Conservation (phyloP, 2,113 vertebrate genomes). For the Haliaeetus leucogaster region DNA sequence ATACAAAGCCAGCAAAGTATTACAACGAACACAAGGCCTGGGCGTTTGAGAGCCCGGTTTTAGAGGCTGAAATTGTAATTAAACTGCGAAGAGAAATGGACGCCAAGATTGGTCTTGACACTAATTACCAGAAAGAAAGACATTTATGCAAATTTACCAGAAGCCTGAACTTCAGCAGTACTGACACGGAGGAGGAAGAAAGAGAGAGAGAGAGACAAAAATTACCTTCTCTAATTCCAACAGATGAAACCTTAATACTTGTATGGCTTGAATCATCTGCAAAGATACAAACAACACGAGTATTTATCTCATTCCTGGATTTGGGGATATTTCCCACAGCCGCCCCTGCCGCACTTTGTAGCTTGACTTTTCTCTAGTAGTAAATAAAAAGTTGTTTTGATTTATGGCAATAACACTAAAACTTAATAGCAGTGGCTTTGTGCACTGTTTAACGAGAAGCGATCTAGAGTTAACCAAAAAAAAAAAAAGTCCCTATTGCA, state of each 20-base stretch:
- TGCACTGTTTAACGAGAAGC: conserved; percentile 48
- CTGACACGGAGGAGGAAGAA: conserved; percentile 40
- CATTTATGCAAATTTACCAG: conserved; percentile 89
- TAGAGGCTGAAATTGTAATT: conserved; percentile 93
- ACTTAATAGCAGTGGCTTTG: conserved; percentile 74
- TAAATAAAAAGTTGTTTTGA: conserved; percentile 78
- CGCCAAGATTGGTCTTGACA: conserved; percentile 93
- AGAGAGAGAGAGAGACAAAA: conserved; percentile 35
- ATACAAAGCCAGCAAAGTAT: conserved; percentile 73
- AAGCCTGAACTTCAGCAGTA: conserved; percentile 75
- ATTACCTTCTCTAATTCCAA: conserved; percentile 99
- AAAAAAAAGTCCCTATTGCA: conserved; percentile 59
- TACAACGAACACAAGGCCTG: conserved; percentile 75
- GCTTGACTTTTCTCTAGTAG: conserved; percentile 40
- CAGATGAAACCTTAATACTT: conserved; percentile 99
- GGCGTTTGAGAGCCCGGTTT: conserved; percentile 81
- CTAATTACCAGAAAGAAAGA: conserved; percentile 96
- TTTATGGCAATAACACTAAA: conserved; percentile 79
- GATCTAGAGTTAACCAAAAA: conserved; percentile 60
- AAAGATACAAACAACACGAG: conserved; percentile 81
- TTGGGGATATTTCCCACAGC: conserved; percentile 52
- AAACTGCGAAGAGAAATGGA: conserved; percentile 91
- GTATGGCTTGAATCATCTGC: conserved; percentile 99
- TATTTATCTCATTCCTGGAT: conserved; percentile 50
- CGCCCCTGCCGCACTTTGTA: conserved; percentile 15